phyloP scores from a whole-genome alignment of 1,140 invertebrate species.

The Drosophila dunni region DNA sequence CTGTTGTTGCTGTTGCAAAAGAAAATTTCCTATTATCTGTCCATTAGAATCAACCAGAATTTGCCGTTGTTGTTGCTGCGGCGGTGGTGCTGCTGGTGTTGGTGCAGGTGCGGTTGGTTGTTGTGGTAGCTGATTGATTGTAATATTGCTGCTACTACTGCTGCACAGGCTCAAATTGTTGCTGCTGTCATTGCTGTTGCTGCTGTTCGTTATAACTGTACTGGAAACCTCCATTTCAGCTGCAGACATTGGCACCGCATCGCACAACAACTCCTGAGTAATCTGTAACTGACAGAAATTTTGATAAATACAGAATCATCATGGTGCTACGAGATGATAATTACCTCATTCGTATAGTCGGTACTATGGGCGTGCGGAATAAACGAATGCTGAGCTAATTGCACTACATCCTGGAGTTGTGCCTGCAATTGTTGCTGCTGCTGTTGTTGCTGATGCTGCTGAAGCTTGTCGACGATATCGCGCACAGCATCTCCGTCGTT shows the following conservation, averaged over 20 bases:
- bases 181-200: slow-evolving; percentile 82
- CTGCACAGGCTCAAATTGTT: slow-evolving; percentile 74
- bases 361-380: slow-evolving; percentile 61
- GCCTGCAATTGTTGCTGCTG: slow-evolving; percentile 53
- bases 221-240: slow-evolving; percentile 84
- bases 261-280: slow-evolving; percentile 66
- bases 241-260: slow-evolving; percentile 79
- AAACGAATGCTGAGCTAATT: slow-evolving; percentile 68
- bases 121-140: slow-evolving; percentile 63
- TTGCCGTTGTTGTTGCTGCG: slow-evolving; percentile 66
- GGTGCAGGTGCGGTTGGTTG: slow-evolving; percentile 37
- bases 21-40: slow-evolving; percentile 81
- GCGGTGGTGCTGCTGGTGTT: slow-evolving; percentile 39
- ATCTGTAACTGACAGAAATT: slow-evolving; percentile 28
- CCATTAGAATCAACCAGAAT: slow-evolving; percentile 80
- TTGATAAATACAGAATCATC: slow-evolving; percentile 4
- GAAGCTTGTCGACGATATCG: slow-evolving; percentile 74
- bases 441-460: slow-evolving; percentile 74
- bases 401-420: slow-evolving; percentile 69
- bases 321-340: neutral
- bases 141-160: slow-evolving; percentile 61
- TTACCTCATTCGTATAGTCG: slow-evolving; percentile 68
- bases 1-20: slow-evolving; percentile 74
- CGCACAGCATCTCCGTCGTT: slow-evolving; percentile 67
- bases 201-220: slow-evolving; percentile 81